Conservation (phyloP, 1,140 invertebrate species). For the Rhagoletis pomonella region DNA sequence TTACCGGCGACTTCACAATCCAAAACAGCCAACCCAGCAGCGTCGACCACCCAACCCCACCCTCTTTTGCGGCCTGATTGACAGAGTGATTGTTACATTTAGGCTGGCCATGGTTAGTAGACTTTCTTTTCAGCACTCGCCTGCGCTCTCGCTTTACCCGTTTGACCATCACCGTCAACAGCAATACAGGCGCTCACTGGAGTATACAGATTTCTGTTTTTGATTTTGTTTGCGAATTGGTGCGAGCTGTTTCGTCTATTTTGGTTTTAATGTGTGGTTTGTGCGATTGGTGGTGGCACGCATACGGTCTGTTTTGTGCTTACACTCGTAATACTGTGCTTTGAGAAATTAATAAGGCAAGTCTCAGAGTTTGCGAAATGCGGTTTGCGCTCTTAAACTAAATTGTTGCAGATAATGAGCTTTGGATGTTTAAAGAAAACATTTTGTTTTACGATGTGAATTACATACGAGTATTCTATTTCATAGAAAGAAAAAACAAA, state of each 20-base stretch:
- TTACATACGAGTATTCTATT: too few species aligned
- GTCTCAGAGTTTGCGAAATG: background rate
- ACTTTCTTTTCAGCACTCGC: too few species aligned
- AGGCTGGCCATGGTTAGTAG: background rate
- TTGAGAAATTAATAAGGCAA: background rate
- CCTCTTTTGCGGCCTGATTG: conserved; percentile 26
- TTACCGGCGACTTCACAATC: background rate
- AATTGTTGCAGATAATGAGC: too few species aligned
- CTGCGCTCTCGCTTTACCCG: background rate
- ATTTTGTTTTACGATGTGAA: too few species aligned
- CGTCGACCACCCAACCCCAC: background rate
- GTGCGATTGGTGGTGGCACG: background rate
- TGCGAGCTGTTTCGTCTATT: conserved; percentile 14
- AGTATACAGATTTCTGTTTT: background rate
- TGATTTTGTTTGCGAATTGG: conserved; percentile 43
- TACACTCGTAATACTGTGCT: background rate
- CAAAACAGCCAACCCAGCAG: too few species aligned
- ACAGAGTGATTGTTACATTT: conserved; percentile 51
- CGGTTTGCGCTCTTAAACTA: background rate
- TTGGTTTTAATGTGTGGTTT: conserved; percentile 14
- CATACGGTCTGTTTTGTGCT: background rate
- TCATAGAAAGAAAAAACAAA: too few species aligned
- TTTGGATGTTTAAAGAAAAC: too few species aligned
- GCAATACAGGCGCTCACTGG: background rate
- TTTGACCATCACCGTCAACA: background rate